Base-by-base conservation (phyloP, 2,888 invertebrate species). In the Drosophila ochracea region DNA sequence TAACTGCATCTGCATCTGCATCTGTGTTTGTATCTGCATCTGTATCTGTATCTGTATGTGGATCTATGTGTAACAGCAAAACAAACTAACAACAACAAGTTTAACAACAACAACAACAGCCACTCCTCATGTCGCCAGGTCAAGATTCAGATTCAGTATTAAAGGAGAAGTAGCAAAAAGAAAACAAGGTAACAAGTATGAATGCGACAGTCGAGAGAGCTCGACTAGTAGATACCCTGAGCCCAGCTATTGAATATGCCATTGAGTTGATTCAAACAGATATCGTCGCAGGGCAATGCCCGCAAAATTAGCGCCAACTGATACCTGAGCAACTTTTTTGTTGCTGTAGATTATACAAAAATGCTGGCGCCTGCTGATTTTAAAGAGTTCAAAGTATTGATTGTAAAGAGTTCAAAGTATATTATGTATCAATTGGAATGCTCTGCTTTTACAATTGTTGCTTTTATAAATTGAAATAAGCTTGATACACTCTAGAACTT, bases 31-130 rank as follows among this genome's bases (percentile, higher is more conserved):
- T 6, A 52, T 39, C 53, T 43, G 49, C 25, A 62, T n/a, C 63
- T 60, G 66, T 63, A 53, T 67, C 7, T 62, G 66, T 19, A 55
- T 55, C 54, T 55, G 35, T n/a, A 57, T 57, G 54, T 52, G 57
- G 53, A 78, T 80, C 64, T 73, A 78, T 84, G 59, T 81, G 74
- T 70, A 78, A 76, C 81, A 70, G 37, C 37, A 57, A 67, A 66
- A 68, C 60, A 54, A 54, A 35, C 25, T 19, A 55, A 55, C 37
- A 77, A 68, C 31, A 69, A 35, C 52, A 65, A 55, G 47, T 16
- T 47, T 73, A 82, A 76, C 81, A 55, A 65, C 63, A 55, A 64
- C 63, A 65, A 55, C n/a, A 55, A 55, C 37, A 77, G 62, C 19
- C 59, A 25, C 63, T 64, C 49, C 55, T 76, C 79, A 65, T 77